Evolutionary conservation across 1,140 invertebrate genomes (phyloP).

Genomic region (Hylyphantes graminicola): DNA sequence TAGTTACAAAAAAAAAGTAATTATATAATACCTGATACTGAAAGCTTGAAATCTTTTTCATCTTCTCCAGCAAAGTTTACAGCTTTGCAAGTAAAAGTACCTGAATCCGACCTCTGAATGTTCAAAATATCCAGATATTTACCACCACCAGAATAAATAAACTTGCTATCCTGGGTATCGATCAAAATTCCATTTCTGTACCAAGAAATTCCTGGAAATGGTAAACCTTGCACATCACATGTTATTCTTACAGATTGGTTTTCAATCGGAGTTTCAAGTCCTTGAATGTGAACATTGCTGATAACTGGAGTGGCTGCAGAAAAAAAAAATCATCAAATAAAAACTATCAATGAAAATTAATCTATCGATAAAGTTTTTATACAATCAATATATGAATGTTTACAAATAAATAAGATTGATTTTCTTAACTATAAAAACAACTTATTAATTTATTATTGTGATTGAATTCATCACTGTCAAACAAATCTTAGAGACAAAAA

Average conservation of each 20-base stretch:
- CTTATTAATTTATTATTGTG: no score
- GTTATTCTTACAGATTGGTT: constrained; percentile 47
- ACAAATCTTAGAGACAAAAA: no score
- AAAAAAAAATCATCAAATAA: not conserved
- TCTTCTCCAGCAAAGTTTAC: constrained; percentile 66
- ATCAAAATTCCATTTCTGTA: constrained; percentile 77
- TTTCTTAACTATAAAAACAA: no score
- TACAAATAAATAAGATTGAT: no score
- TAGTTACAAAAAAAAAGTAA: not conserved
- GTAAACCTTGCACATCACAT: constrained; percentile 72
- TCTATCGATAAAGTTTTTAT: not conserved
- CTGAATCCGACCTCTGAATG: constrained; percentile 63
- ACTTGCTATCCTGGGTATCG: constrained; percentile 21
- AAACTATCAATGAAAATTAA: not conserved
- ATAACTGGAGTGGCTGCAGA: constrained; percentile 56
- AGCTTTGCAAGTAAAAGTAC: constrained; percentile 65
- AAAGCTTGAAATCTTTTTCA: constrained; percentile 64
- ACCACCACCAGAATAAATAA: constrained; percentile 39
- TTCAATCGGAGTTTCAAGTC: not conserved
- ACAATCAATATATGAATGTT: not conserved
- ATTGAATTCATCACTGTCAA: no score
- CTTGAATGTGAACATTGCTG: constrained; percentile 7
- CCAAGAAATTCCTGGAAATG: constrained; percentile 83
- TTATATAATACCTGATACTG: constrained; percentile 66
- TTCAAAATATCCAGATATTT: constrained; percentile 64